Percentiles rank a stretch among this genome's conserved stretches.
These are phyloP conservation scores for Armadillidium nasatum DNA, from an alignment of 1,140 invertebrate species.

Conservation along the genomic window DNA sequence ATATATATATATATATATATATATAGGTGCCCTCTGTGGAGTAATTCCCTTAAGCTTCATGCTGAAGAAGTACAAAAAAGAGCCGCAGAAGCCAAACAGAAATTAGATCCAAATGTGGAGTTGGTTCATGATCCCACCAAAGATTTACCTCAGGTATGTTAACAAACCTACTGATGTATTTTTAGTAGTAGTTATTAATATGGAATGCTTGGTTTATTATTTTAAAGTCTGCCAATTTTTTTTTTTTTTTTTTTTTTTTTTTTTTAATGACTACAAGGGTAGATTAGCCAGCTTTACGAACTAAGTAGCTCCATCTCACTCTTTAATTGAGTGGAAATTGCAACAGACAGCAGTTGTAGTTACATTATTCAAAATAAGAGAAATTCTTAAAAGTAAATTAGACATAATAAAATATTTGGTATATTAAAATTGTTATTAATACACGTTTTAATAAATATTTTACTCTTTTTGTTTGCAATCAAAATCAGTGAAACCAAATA, in stretches of 20 bases:
- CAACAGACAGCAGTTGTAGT: too few species aligned
- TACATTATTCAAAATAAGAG: too few species aligned
- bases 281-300: too few species aligned
- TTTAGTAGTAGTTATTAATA: not conserved
- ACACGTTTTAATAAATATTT: too few species aligned
- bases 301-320: too few species aligned
- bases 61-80: conserved; percentile 39
- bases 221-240: not conserved
- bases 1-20: too few species aligned
- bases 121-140: conserved; percentile 37
- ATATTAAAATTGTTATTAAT: too few species aligned
- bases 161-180: not conserved
- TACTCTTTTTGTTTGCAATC: too few species aligned
- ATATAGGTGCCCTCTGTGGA: conserved; percentile 40
- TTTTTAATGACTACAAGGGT: not conserved
- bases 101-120: conserved; percentile 33
- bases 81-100: conserved; percentile 33
- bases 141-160: conserved; percentile 36
- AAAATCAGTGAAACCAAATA: too few species aligned
- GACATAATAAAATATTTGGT: too few species aligned
- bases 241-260: not conserved
- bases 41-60: conserved; percentile 39
- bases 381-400: too few species aligned
- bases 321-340: not conserved
- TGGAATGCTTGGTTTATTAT: not conserved